phyloP scores from a whole-genome alignment of 2,113 vertebrate genomes.

The Dicrurus megarhynchus region DNA sequence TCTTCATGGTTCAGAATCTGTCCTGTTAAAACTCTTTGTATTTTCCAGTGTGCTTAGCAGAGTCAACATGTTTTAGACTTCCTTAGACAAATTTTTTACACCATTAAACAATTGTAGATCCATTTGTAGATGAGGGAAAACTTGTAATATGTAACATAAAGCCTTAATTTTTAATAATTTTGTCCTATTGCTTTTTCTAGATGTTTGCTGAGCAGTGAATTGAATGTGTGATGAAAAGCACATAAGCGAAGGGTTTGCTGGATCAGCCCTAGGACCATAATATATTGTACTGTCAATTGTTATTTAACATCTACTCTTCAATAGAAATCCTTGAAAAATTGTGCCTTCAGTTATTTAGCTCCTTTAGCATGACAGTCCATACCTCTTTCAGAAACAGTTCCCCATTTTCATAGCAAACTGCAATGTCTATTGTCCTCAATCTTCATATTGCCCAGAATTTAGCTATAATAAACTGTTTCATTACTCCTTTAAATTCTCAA shows the following conservation, averaged over 20 bases:
- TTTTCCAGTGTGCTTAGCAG: neutral
- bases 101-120: neutral
- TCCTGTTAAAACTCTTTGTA: neutral
- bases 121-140: neutral
- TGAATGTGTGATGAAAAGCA: neutral
- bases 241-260: neutral
- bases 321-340: neutral
- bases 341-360: neutral
- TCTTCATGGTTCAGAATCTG: neutral
- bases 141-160: neutral
- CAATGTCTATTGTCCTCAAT: neutral
- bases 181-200: neutral
- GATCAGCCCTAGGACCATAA: neutral
- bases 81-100: neutral
- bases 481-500: neutral
- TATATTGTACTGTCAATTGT: neutral
- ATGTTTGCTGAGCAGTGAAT: neutral
- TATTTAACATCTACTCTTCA: neutral
- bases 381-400: neutral
- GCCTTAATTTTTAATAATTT: neutral
- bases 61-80: neutral
- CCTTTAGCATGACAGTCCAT: neutral
- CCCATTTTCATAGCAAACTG: neutral
- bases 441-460: neutral
- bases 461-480: neutral